Conservation (phyloP, 2,113 vertebrate species). For the Nibea albiflora region DNA sequence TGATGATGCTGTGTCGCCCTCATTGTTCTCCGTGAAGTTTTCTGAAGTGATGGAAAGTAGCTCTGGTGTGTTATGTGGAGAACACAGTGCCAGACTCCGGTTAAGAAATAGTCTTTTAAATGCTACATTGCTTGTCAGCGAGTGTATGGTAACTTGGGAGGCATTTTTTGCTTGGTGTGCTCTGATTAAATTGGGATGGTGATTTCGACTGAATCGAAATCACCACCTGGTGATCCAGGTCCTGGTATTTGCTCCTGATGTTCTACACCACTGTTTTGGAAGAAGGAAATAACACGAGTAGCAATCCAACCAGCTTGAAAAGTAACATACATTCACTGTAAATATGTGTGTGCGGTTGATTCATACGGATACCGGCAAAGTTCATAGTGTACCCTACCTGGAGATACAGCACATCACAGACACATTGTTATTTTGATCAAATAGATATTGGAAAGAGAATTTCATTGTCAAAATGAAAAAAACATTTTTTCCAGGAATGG, state of each 20-base stretch:
- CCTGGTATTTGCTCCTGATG: neutral
- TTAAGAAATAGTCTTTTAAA: slow-evolving; percentile 11
- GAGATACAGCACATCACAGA: no score
- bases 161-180: neutral
- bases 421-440: no score
- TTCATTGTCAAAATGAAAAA: no score
- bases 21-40: slow-evolving; percentile 70
- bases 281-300: neutral
- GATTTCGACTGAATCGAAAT: neutral
- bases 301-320: neutral
- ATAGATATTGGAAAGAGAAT: no score
- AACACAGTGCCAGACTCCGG: slow-evolving; percentile 25
- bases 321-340: neutral
- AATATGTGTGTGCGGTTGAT: neutral
- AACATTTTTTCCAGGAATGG: no score
- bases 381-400: no score
- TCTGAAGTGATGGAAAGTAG: slow-evolving; percentile 70
- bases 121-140: neutral
- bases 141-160: neutral
- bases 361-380: no score
- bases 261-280: neutral
- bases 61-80: neutral
- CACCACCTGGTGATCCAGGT: no score
- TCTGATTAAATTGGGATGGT: no score
- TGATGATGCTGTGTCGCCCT: neutral